These are phyloP conservation scores for Sylvia atricapilla DNA, from an alignment of 2,113 vertebrate genomes.

Conservation along the genomic window DNA sequence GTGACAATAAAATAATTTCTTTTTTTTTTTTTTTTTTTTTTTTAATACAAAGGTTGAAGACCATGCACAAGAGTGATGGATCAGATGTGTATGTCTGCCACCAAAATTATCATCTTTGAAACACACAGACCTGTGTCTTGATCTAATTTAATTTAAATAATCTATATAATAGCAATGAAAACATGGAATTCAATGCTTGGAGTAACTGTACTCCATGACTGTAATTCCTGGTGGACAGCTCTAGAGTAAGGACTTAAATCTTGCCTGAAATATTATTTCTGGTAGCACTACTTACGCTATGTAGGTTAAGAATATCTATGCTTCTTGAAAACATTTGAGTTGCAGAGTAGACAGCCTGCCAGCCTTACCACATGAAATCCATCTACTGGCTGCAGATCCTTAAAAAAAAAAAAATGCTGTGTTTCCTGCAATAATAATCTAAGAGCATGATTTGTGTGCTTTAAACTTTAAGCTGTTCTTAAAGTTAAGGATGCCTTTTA, in stretches of 20 bases:
- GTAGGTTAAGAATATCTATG: neutral
- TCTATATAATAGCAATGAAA: neutral
- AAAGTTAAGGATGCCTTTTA: neutral
- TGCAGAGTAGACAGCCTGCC: neutral
- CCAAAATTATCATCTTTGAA: neutral
- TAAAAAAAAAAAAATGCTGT: neutral
- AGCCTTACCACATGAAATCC: neutral
- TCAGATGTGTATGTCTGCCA: neutral
- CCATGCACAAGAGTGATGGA: neutral
- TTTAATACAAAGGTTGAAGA: neutral
- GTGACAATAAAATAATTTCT: neutral
- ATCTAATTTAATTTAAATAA: neutral
- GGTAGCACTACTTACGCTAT: neutral
- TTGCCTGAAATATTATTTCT: neutral
- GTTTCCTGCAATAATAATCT: neutral
- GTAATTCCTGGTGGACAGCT: neutral
- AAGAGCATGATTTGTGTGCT: neutral
- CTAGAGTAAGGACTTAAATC: neutral
- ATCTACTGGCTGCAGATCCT: neutral
- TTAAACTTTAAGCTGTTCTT: neutral
- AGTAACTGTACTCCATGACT: neutral
- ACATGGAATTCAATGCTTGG: neutral
- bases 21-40: neutral
- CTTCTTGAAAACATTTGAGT: neutral
- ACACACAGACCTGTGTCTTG: neutral